Conservation (phyloP, 2,113 vertebrate species). For the Balaenoptera acutorostrata region DNA sequence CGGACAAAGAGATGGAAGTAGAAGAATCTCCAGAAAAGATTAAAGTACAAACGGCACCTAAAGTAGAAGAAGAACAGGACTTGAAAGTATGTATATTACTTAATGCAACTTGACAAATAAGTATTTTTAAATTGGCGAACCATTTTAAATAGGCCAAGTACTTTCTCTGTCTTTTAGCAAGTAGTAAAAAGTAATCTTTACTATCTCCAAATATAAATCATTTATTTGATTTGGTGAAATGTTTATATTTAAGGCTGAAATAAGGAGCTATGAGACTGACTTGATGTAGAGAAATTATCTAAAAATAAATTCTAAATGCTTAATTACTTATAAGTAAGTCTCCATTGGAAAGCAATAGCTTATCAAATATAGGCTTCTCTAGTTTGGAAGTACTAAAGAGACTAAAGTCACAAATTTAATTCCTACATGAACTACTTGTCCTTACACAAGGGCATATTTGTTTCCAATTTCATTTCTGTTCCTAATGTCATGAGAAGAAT, state of each 20-base stretch:
- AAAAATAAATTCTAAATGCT: background rate
- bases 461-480: background rate
- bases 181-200: background rate
- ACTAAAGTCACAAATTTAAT: background rate
- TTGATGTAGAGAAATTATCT: background rate
- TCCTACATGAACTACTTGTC: background rate
- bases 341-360: background rate
- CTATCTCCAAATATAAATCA: background rate
- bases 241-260: background rate
- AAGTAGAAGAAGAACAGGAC: slow-evolving; percentile 89
- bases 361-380: background rate
- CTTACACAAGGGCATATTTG: background rate
- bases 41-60: slow-evolving; percentile 78
- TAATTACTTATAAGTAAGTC: background rate
- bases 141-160: background rate
- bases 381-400: background rate
- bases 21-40: slow-evolving; percentile 84
- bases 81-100: slow-evolving; percentile 84
- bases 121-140: background rate
- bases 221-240: background rate
- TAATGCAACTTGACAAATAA: background rate
- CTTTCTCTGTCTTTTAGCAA: background rate
- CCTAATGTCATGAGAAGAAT: background rate
- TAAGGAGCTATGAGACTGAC: background rate
- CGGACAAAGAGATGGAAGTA: slow-evolving; percentile 84